Base-by-base conservation (phyloP, 2,113 vertebrate species). In the Osmerus mordax region DNA sequence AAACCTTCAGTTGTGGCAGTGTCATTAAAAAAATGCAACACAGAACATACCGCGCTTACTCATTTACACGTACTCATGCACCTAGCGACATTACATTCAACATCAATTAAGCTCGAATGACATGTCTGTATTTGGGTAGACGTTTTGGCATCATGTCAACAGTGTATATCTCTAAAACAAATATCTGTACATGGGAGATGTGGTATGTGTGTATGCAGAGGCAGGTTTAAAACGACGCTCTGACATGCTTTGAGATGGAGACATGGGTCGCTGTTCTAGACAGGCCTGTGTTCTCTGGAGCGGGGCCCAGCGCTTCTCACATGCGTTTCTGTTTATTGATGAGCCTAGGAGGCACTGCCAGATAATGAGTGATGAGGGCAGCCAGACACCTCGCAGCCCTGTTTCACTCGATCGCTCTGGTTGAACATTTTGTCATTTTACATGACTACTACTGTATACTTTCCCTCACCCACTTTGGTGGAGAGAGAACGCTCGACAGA, bases 371-470 rank as follows among this genome's bases (percentile, higher is more conserved):
- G 41, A 56, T 62, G 65, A 79, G 69, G 59, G 29, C 51, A 61
- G 54, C 53, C 3, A 32, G 41, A 61, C 73, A 65, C 67, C 64
- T 75, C 62, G 69, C 18, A 74, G 18, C n/a, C 32, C 36, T 81
- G 12, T 84, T 83, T 86, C 82, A 87, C 89, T 87, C 75, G 88
- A 78, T 87, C 62, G 74, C n/a, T 79, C 80, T 84, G 41, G 21
- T 56, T 81, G 85, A 83, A 79, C 83, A 80, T 87, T 85, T 83
- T 81, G 55, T 84, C 83, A 87, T 84, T 83, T 84, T 63, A 55
- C 15, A 65, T 75, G 18, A 56, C 64, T 13, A 67, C 75, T 12
- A 60, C 18, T 83, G 73, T 67, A 72, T 21, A 47, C 53, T 55
- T 78, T 71, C 61, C 67, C 74, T 71, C 32, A 76, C 74, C 21